These are phyloP conservation scores for Neodiprion lecontei DNA, from an alignment of 1,140 invertebrate species.

Conservation along the genomic window DNA sequence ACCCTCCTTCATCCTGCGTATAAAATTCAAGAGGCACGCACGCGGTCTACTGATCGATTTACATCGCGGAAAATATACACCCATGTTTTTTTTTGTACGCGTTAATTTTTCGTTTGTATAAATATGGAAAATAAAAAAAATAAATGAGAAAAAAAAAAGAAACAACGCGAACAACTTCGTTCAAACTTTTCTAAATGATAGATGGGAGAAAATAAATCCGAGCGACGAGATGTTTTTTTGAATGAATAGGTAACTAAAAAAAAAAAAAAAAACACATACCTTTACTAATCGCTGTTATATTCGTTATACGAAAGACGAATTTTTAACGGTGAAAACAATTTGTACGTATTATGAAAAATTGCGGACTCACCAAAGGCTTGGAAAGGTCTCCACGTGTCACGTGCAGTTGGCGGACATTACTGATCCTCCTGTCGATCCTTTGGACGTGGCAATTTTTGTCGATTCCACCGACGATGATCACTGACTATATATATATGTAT, in stretches of 20 bases:
- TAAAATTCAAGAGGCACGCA: neutral
- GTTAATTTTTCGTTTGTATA: neutral
- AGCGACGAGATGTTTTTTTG: conserved; percentile 16
- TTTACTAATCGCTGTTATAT: neutral
- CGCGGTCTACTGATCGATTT: neutral
- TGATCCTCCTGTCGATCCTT: conserved; percentile 4
- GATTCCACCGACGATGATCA: neutral
- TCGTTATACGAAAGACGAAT: neutral
- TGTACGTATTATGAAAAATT: neutral
- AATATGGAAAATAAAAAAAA: too few species aligned
- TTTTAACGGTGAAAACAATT: conserved; percentile 11
- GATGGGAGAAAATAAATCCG: neutral
- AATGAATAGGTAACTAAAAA: conserved; percentile 19
- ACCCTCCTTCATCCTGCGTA: neutral
- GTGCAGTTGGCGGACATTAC: neutral
- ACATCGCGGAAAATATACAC: neutral
- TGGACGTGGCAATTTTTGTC: neutral
- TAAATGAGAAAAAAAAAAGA: too few species aligned
- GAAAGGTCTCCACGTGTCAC: conserved; percentile 4
- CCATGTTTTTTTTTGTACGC: neutral
- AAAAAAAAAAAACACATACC: conserved; percentile 9
- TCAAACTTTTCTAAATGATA: conserved; percentile 2
- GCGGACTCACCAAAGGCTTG: neutral
- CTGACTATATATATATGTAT: too few species aligned
- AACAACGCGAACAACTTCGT: neutral